Conservation (phyloP, 2,797 vertebrate species). For the Pseudopleuronectes americanus region DNA sequence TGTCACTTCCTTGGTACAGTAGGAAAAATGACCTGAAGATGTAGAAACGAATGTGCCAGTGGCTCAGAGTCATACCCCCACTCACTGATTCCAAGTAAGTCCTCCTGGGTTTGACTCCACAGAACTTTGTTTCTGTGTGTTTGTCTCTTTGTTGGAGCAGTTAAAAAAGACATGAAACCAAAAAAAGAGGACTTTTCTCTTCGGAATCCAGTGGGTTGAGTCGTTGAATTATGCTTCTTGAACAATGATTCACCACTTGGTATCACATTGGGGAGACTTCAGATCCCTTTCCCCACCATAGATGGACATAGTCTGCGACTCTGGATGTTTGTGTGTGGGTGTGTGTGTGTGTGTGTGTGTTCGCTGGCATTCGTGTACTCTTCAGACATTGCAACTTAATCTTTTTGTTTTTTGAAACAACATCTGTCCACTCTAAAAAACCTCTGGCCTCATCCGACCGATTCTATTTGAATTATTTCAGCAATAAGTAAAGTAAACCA, state of each 20-base stretch:
- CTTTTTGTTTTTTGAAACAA: constrained; percentile 67
- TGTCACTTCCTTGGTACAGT: not conserved
- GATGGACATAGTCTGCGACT: constrained; percentile 60
- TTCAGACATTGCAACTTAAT: constrained; percentile 27
- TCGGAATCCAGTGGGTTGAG: not conserved
- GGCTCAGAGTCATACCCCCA: too few relatives aligned
- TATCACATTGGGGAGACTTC: constrained; percentile 18
- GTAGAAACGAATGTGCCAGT: too few relatives aligned
- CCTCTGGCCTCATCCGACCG: constrained; percentile 4
- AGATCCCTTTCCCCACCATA: constrained; percentile 58
- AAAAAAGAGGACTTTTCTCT: constrained; percentile 13
- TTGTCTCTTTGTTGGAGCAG: not conserved
- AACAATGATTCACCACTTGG: constrained; percentile 59
- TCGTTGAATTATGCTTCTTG: constrained; percentile 12
- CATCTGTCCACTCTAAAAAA: constrained; percentile 46
- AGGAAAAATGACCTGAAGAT: too few relatives aligned
- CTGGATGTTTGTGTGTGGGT: constrained; percentile 19
- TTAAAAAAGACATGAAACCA: constrained; percentile 3
- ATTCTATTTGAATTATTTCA: constrained; percentile 28
- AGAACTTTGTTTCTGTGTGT: not conserved
- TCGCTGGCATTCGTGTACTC: constrained; percentile 8
- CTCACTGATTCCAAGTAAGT: too few relatives aligned
- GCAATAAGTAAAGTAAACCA: constrained; percentile 14
- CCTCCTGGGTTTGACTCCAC: too few relatives aligned
- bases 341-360: constrained; percentile 24